Conservation (phyloP, 2,888 invertebrate genomes). For the Dynastes maya region DNA sequence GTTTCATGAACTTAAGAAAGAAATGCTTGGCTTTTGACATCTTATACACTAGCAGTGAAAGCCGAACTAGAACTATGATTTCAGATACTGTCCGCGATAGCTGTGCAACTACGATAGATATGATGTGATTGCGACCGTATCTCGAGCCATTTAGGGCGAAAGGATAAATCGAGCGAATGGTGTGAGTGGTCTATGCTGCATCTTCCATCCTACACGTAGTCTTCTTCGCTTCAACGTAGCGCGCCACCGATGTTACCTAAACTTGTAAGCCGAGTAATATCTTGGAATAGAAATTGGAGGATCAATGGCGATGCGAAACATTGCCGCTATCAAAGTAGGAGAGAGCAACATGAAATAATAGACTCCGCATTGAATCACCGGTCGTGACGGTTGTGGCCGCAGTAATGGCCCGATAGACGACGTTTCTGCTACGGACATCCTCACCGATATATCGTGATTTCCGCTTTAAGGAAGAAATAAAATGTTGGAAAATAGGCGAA, state of each 20-base stretch:
- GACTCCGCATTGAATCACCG: slow-evolving; percentile 45
- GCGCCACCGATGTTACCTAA: slow-evolving; percentile 30
- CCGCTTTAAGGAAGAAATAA: slow-evolving; percentile 30
- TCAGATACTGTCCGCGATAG: slow-evolving; percentile 32
- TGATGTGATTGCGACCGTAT: slow-evolving; percentile 40
- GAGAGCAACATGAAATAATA: slow-evolving; percentile 37
- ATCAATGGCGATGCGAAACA: slow-evolving; percentile 52
- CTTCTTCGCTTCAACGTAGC: neutral
- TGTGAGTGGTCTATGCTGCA: slow-evolving; percentile 5
- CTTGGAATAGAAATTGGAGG: slow-evolving; percentile 53
- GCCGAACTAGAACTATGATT: slow-evolving; percentile 19
- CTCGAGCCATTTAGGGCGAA: slow-evolving; percentile 35
- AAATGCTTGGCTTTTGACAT: too few relatives aligned
- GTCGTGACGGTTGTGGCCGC: slow-evolving; percentile 36
- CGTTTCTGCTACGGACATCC: slow-evolving; percentile 38
- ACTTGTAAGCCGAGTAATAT: slow-evolving; percentile 49
- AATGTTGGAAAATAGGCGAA: slow-evolving; percentile 26
- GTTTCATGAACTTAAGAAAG: too few relatives aligned
- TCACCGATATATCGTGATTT: slow-evolving; percentile 35
- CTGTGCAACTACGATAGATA: slow-evolving; percentile 20
- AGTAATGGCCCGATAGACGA: slow-evolving; percentile 36
- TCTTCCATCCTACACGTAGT: neutral
- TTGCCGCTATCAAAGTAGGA: slow-evolving; percentile 34
- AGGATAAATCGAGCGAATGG: slow-evolving; percentile 37
- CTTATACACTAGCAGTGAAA: neutral